phyloP scores from a whole-genome alignment of 2,113 vertebrate genomes.

The Camelus dromedarius region DNA sequence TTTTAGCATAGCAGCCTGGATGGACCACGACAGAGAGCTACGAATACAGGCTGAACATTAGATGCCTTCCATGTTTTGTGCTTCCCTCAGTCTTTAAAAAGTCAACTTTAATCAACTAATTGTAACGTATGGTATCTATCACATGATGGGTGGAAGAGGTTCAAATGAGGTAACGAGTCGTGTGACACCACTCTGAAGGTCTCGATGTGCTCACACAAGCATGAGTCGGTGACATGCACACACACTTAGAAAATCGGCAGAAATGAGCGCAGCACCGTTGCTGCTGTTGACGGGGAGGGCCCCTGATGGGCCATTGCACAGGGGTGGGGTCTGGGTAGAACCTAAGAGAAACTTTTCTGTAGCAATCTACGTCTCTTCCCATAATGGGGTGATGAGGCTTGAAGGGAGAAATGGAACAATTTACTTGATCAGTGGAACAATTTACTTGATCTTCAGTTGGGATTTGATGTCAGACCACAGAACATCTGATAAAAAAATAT shows the following conservation, averaged over 20 bases:
- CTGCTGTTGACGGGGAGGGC: not conserved
- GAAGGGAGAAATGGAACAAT: not conserved
- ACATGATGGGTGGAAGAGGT: not conserved
- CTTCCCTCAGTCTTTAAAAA: slow-evolving; percentile 34
- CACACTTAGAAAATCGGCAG: not conserved
- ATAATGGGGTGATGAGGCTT: not conserved
- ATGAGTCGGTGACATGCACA: not conserved
- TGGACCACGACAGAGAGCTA: not conserved
- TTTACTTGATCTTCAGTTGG: not conserved
- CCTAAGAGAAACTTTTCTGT: not conserved
- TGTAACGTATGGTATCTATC: not conserved
- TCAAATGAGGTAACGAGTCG: not conserved
- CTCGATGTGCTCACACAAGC: not conserved
- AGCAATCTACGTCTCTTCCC: not conserved
- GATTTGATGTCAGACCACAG: not conserved
- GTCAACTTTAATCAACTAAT: not conserved
- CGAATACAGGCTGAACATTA: not conserved
- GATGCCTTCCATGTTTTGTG: not conserved
- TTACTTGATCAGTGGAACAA: not conserved
- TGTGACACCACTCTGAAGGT: not conserved
- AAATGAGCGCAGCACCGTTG: not conserved
- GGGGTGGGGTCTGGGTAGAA: not conserved
- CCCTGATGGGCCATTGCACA: not conserved
- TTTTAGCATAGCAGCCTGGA: not conserved
- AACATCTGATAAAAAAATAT: not conserved